Evolutionary conservation across 1,140 invertebrate genomes (phyloP).

Genomic region (Drosophila sproati): DNA sequence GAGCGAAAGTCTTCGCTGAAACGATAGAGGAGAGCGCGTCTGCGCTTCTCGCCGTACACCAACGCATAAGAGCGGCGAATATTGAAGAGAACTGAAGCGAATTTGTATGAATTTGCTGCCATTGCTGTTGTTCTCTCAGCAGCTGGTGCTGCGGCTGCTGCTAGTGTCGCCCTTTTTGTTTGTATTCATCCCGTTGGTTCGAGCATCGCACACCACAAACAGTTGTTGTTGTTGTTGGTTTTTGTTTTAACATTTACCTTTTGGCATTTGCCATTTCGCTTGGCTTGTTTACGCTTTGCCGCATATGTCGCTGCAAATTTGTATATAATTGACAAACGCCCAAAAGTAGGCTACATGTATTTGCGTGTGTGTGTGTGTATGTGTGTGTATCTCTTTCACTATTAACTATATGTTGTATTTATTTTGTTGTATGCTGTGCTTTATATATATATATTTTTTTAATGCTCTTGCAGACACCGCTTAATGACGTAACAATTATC

Average conservation of each 20-base stretch:
- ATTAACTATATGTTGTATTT: conserved; percentile 38
- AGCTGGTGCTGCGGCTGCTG: conserved; percentile 31
- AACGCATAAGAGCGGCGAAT: conserved; percentile 50
- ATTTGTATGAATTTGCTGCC: conserved; percentile 10
- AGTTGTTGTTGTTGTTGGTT: conserved; percentile 45
- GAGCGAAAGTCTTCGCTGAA: conserved; percentile 7
- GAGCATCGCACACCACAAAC: conserved; percentile 29
- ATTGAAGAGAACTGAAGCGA: conserved; percentile 43
- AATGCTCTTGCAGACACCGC: conserved; percentile 28
- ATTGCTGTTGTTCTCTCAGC: neutral
- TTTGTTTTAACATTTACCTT: conserved; percentile 39
- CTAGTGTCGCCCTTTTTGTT: conserved; percentile 55
- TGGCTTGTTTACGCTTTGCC: conserved; percentile 75
- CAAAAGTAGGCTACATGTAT: conserved; percentile 62
- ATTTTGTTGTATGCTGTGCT: conserved; percentile 43
- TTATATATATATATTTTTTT: conserved; percentile 4
- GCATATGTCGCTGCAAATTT: conserved; percentile 76
- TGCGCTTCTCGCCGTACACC: conserved; percentile 50
- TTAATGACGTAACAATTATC: conserved; percentile 83
- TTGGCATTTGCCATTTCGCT: conserved; percentile 28
- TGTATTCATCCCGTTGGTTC: neutral
- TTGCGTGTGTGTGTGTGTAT: conserved; percentile 13
- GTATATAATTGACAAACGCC: conserved; percentile 71
- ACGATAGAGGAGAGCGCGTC: conserved; percentile 47
- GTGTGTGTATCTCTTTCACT: neutral